Conservation (phyloP, 2,888 invertebrate species). For the Watsonalla binaria region DNA sequence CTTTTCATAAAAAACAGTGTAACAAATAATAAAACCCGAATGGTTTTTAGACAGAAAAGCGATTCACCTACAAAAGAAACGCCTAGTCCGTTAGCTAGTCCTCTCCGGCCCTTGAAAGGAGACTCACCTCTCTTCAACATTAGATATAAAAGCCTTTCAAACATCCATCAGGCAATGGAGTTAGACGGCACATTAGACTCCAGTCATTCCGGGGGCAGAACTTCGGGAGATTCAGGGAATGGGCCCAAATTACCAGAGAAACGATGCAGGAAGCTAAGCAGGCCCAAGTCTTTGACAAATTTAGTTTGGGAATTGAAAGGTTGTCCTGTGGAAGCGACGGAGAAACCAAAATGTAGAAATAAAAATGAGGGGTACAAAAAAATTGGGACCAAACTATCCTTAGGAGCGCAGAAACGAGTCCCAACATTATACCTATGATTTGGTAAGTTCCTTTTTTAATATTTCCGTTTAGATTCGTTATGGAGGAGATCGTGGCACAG, state of each 20-base stretch:
- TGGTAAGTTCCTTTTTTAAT: slow-evolving; percentile 43
- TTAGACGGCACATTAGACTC: slow-evolving; percentile 92
- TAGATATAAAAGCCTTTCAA: slow-evolving; percentile 83
- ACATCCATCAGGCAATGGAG: slow-evolving; percentile 86
- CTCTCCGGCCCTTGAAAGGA: slow-evolving; percentile 77
- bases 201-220: slow-evolving; percentile 91
- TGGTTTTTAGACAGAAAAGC: slow-evolving; percentile 84
- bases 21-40: slow-evolving; percentile 81
- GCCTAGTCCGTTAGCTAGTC: slow-evolving; percentile 80
- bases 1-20: slow-evolving; percentile 87
- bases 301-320: slow-evolving; percentile 88
- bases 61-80: slow-evolving; percentile 85
- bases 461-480: too few relatives aligned
- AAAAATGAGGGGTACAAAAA: slow-evolving; percentile 76
- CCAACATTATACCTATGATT: slow-evolving; percentile 78
- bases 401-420: slow-evolving; percentile 76
- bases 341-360: slow-evolving; percentile 71
- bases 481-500: too few relatives aligned
- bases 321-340: slow-evolving; percentile 61
- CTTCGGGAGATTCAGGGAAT: slow-evolving; percentile 89
- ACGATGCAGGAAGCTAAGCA: slow-evolving; percentile 86
- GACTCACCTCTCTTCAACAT: slow-evolving; percentile 88
- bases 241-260: slow-evolving; percentile 90
- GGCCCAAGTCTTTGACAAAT: slow-evolving; percentile 92
- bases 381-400: slow-evolving; percentile 70